Base-by-base conservation (phyloP, 2,113 vertebrate genomes). In the Xiphophorus hellerii region DNA sequence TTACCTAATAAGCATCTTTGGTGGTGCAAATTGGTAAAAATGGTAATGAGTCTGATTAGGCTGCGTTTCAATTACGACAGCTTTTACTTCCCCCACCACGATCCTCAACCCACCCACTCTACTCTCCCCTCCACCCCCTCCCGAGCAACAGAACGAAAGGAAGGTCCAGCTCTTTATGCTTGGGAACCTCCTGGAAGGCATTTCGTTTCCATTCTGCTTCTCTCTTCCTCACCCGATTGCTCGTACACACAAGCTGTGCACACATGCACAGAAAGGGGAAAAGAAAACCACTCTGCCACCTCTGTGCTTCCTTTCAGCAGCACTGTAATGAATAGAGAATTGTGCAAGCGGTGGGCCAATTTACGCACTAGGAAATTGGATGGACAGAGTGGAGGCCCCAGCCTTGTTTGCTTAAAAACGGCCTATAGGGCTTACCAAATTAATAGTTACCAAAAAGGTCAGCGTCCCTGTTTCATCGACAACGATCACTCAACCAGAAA, bases 1-100 rank as follows among this genome's bases (percentile, higher is more conserved):
- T 98, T 97, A 97, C 96, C 97, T 97, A 98, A 99, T 98, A 98
- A 98, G 97, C 97, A 96, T 98, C 96, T 98, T 97, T 97, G 96
- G 95, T 96, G 95, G 95, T 95, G 96, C 96, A 97, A 98, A 98
- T 99, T 97, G 96, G 96, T 95, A 96, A 97, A 97, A 98, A 97
- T 96, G 96, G 96, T 98, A 99, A 98, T 98, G 97, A 97, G 96
- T 96, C 96, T 98, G 97, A 99, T 99, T 98, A 98, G 96, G 96
- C 95, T 96, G 96, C 96, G 96, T 98, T 98, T 99, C 96, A 98
- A 97, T 98, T 98, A 98, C 88, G 91, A 97, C 95, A 96, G 96
- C 95, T 97, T 91, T 89, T 87, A 76, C 84, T 82, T 68, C 78
- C 84, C 74, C 44, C 80, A 71, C 62, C 44, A 48, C 44, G 5